Conservation (phyloP, 1,140 invertebrate species). For the Drosophila truncata region DNA sequence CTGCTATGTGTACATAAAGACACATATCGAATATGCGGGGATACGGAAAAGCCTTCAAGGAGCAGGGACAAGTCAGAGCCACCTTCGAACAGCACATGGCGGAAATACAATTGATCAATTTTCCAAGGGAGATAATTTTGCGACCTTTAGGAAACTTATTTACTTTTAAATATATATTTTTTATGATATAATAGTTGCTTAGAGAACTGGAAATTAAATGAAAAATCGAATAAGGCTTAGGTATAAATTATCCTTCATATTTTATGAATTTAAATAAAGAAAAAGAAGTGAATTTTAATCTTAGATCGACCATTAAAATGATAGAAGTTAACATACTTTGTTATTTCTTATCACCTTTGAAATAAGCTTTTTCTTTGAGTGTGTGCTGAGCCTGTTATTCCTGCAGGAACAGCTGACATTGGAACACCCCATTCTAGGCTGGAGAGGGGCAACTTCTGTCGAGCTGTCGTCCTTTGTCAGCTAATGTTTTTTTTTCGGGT, state of each 20-base stretch:
- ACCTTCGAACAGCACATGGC: constrained; percentile 9
- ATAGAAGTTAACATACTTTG: too few species aligned
- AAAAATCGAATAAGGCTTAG: background rate
- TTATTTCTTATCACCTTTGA: background rate
- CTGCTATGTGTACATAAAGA: constrained; percentile 2
- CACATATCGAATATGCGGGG: constrained; percentile 25
- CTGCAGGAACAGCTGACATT: constrained; percentile 37
- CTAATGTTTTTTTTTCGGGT: constrained; percentile 24
- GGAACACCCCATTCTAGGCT: constrained; percentile 27
- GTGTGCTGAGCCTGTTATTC: constrained; percentile 11
- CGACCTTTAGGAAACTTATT: background rate
- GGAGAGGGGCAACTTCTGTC: background rate
- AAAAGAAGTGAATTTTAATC: too few species aligned
- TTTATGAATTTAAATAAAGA: too few species aligned
- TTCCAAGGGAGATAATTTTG: constrained; percentile 6
- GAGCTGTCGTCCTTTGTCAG: constrained; percentile 46
- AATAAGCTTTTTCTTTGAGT: constrained; percentile 8
- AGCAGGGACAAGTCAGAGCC: constrained; percentile 16
- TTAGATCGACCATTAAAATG: too few species aligned
- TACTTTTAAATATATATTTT: background rate
- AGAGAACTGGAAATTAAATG: background rate
- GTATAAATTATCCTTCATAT: too few species aligned
- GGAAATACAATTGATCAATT: constrained; percentile 17
- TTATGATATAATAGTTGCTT: background rate
- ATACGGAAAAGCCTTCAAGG: constrained; percentile 28